Evolutionary conservation across 2,113 vertebrate species (phyloP), one percentile per base, ranked within the genome.

Genomic region (Alosa alosa): DNA sequence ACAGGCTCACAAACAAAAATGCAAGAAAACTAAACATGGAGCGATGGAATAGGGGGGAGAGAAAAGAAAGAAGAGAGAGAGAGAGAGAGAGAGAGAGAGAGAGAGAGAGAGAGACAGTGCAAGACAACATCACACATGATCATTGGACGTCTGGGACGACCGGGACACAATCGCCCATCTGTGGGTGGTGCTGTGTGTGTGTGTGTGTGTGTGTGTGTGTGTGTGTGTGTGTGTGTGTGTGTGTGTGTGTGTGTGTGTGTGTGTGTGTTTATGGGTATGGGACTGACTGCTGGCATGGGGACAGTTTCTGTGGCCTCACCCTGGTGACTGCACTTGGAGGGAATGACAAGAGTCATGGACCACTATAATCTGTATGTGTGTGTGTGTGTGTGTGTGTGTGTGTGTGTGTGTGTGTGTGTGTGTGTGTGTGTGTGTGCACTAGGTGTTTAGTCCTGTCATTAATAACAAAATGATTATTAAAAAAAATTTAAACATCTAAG

Each of bases 1-100:
- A 88, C 92, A 91, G 91, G 93, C 93, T 94, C 94, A 95, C 94
- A 95, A 95, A 95, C 94, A 94, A 94, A 72, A 72, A 72, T n/a
- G 64, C 64, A 72, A 72, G 64, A 72, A 72, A 72, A 72, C 64
- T 72, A 72, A 72, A 72, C 64, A 25, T 72, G 64, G 64, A 72
- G 31, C 7, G n/a, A 72, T 72, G 20, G 94, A 92, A 84, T 57
- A 84, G 93, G 92, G 94, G 91, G 93, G 91, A 93, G 92, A 92
- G 90, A 89, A 57, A 82, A 84, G 87, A 87, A 4, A 86, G n/a
- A n/a, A n/a, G n/a, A n/a, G n/a, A n/a, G n/a, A n/a, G n/a, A n/a
- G 82, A 87, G 90, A 89, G 90, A 45, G 88, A 86, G 94, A 94
- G 94, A 92, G 83, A 72, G 85, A 93, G 91, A 95, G 91, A 94